These are phyloP conservation scores for Stenopsyche tienmushanensis DNA, from an alignment of 1,140 invertebrate genomes.

Conservation along the genomic window DNA sequence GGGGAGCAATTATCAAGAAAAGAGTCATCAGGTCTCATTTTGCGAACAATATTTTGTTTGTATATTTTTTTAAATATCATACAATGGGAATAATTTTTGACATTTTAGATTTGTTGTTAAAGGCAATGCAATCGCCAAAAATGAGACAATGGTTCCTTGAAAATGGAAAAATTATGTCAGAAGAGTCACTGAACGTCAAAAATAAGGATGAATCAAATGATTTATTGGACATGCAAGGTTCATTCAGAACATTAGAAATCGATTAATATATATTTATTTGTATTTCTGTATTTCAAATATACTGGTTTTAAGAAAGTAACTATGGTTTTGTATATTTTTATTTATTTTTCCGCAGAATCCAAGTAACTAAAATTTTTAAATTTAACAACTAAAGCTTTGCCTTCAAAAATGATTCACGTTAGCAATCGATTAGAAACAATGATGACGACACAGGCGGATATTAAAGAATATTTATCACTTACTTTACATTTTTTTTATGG, in stretches of 20 bases:
- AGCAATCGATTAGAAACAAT: not conserved
- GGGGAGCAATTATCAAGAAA: not conserved
- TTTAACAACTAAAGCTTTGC: not conserved
- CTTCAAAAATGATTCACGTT: not conserved
- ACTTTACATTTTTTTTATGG: too few species aligned
- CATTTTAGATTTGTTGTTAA: not conserved
- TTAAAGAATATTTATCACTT: too few species aligned
- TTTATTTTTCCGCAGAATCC: not conserved
- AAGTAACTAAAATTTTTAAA: not conserved
- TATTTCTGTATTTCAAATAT: not conserved
- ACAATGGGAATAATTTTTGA: too few species aligned
- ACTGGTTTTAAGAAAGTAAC: not conserved
- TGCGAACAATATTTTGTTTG: not conserved
- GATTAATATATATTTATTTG: conserved; percentile 5
- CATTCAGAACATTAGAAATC: conserved; percentile 11
- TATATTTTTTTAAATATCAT: too few species aligned
- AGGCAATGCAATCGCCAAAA: not conserved
- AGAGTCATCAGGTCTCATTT: not conserved
- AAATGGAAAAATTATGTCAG: not conserved
- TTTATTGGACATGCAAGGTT: not conserved
- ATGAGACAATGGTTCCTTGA: not conserved
- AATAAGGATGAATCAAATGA: not conserved
- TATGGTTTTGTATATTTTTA: not conserved
- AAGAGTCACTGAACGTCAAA: not conserved
- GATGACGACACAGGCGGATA: too few species aligned